Base-by-base conservation (phyloP, 64 coral and sea anemone genomes). In the Catalaphyllia jardinei region DNA sequence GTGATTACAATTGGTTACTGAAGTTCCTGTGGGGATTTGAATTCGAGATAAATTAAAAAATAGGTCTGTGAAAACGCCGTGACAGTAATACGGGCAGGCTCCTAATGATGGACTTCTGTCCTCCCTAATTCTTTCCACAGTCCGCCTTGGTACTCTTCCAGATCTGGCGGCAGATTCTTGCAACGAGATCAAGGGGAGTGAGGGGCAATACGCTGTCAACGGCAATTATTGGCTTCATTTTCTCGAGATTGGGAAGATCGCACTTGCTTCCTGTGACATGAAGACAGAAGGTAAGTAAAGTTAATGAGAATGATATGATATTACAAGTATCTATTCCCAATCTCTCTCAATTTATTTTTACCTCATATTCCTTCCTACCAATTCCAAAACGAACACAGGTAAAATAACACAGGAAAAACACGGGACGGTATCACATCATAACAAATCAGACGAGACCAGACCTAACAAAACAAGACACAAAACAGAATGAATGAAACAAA, bases 121-220 rank as follows among this genome's bases (percentile, higher is more conserved):
- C 5, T 11, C n/a, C 8, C 8, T 29, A 29, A 9, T 29, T 27
- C 13, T 6, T 27, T 17, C 31, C 52, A 2, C 22, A 80, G 78
- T 29, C 19, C 55, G 29, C 31, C 55, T 80, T 4, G 78, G 78
- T 8, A 31, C 78, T 2, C 35, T 80, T 62, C 57, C 78, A 9
- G 78, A 80, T 0, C 54, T 80, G 1, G 28, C 78, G 8, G 78
- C 27, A 0, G 54, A 62, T 29, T 19, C 78, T 6, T 80, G 78
- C 31, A 31, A 80, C 31, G 55, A 80, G 28, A 80, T 80, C 15
- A 80, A 80, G 8, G 55, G 27, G 12, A 80, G 78, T 35, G 78
- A 80, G 61, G 78, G 29, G 35, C 13, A 80, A 10, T 29, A 29
- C 12, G 57, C 57, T 8, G 59, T 62, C 5, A 80, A 55, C 54